Evolutionary conservation across 1,140 invertebrate species (phyloP), one percentile per base, ranked within the genome.

Genomic region (Neodiprion fabricii): DNA sequence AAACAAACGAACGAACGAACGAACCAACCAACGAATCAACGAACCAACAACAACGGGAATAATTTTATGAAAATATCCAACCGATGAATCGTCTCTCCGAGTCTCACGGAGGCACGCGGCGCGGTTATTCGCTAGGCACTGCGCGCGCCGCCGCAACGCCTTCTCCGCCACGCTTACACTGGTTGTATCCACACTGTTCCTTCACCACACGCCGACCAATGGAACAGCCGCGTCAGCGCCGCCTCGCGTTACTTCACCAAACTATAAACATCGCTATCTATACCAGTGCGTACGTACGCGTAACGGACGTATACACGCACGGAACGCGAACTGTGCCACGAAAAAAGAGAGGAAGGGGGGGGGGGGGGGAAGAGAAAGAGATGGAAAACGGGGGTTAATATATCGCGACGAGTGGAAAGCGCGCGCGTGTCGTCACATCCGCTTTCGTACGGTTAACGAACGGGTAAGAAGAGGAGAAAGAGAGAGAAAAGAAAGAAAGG

Each of bases 351-450:
- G 11, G 48, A n/a, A 5, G 10, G 61, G 1, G 47, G 10, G 68
- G 48, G 68, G 48, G 66, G 14, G 21, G 40, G 14, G 17, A 48
- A 71, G 48, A n/a, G 0, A 28, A 28, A 66, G n/a, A 65, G 69
- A 74, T 17, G 21, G 61, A 21, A 66, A 66, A 21, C 14, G 61
- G 21, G 61, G 21, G 61, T n/a, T 14, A 66, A 12, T 12, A 61
- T 61, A 61, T 61, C 53, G 53, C 53, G 53, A 61, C 53, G 53
- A 61, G 53, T 40, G 5, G 78, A 82, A 83, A 83, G 82, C 83
- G 81, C 82, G 80, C 75, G 79, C 83, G 78, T 84, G 82, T 84
- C 83, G 83, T 84, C 83, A 84, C 82, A 82, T 84, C 83, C 83
- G 82, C 81, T 80, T 80, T 61, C 53, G 53, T 17, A 40, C 53